Evolutionary conservation across 30 jellyfish, hydroid and myxozoan species (phyloP), one percentile per base, ranked within the genome.

Genomic region (Cassiopea andromeda): DNA sequence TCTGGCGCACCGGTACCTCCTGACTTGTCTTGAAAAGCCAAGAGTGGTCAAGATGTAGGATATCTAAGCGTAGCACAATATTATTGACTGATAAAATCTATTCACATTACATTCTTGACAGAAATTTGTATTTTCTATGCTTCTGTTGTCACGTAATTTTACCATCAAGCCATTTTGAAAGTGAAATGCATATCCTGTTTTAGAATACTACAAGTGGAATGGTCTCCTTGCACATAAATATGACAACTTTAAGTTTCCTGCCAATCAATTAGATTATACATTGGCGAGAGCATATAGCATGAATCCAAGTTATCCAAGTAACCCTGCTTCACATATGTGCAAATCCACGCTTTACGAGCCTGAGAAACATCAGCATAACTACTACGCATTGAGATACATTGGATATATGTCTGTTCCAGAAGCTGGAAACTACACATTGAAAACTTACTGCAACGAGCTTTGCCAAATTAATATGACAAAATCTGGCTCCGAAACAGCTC

Each of bases 271-370:
- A 1, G 49, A 66, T 4, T 15, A 16, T 3, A 14, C 82, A n/a
- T 46, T 81, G 27, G 54, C 82, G 19, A 7, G 13, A 2, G 46
- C 48, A 16, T 70, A 69, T 45, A 57, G 58, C 68, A 61, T 17
- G 1, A 61, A 69, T 47, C 82, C 90, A 61, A 60, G 69, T 17
- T 81, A 81, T 67, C 90, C 90, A 4, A 1, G 12, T 50, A 81
- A 69, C 1, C 90, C 90, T 2, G 44, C 82, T 6, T 69, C 90
- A 19, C 46, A 2, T 79, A 27, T 44, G 7, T 81, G 90, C 82
- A 69, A 70, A 18, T 81, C 90, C 1, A 60, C 82, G 2, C 72
- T 81, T 54, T 81, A 27, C 44, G 82, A 81, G 17, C n/a, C 60
- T 17, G 0, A 1, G 2, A 18, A 59, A 8, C 0, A 19, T 16